Percentiles rank a stretch among this genome's conserved stretches.
These are phyloP conservation scores for Pao palembangensis DNA, from an alignment of 2,113 vertebrate genomes.

Conservation along the genomic window DNA sequence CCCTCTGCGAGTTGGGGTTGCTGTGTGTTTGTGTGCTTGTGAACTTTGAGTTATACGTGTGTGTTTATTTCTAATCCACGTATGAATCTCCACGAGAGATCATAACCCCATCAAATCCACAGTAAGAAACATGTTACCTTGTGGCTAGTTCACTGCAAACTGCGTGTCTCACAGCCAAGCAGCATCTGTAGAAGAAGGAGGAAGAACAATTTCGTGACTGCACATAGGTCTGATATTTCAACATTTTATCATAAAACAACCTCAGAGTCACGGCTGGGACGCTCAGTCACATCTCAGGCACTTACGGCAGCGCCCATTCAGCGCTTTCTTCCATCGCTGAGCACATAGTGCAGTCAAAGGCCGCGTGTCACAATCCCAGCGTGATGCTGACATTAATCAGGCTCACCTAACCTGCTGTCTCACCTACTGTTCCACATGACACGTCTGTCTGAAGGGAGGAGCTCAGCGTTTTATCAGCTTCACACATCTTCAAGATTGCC, in stretches of 20 bases:
- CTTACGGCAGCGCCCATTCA: conserved; percentile 7
- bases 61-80: conserved; percentile 28
- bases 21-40: conserved; percentile 60
- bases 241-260: conserved; percentile 21
- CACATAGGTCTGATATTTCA: conserved; percentile 13
- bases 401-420: conserved; percentile 59
- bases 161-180: no score
- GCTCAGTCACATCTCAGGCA: conserved; percentile 11
- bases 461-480: conserved; percentile 54
- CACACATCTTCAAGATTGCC: conserved; percentile 60
- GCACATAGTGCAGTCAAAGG: conserved; percentile 27
- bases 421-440: conserved; percentile 52
- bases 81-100: conserved; percentile 40
- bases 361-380: conserved; percentile 32
- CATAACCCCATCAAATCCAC: conserved; percentile 45
- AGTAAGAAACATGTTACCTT: conserved; percentile 30
- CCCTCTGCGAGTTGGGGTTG: conserved; percentile 62
- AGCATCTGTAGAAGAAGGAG: no score
- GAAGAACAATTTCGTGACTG: conserved; percentile 8
- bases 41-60: conserved; percentile 22
- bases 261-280: conserved; percentile 9
- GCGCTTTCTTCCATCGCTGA: conserved; percentile 10
- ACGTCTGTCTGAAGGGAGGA: conserved; percentile 55
- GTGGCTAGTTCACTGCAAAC: conserved; percentile 1
- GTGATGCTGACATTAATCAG: conserved; percentile 56